phyloP scores from a whole-genome alignment of 2,797 vertebrate genomes.

The Pangasius mekongensis region DNA sequence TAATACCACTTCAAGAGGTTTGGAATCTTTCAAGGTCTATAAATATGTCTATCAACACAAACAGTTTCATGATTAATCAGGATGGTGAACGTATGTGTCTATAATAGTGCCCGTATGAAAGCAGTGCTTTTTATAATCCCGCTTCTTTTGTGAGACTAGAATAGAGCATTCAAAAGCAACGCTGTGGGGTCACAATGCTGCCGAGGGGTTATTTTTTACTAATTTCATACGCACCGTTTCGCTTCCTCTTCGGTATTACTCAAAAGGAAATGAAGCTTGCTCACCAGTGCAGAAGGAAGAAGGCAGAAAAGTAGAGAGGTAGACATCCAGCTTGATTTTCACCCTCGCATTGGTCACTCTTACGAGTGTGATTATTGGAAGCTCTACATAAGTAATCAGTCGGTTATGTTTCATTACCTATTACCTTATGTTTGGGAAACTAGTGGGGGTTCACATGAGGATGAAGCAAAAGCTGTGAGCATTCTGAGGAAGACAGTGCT shows the following conservation, averaged over 20 bases:
- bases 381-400: background rate
- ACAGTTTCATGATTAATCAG: background rate
- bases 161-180: background rate
- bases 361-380: background rate
- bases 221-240: slow-evolving; percentile 60
- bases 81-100: background rate
- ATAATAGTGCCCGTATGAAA: background rate
- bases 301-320: slow-evolving; percentile 40
- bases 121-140: background rate
- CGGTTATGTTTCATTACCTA: background rate
- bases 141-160: background rate
- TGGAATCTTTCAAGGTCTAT: background rate
- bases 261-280: slow-evolving; percentile 68
- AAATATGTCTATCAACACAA: background rate
- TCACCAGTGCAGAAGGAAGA: slow-evolving; percentile 40
- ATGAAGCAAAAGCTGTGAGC: background rate
- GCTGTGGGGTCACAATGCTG: slow-evolving; percentile 40
- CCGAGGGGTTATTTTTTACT: slow-evolving; percentile 48
- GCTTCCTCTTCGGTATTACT: slow-evolving; percentile 63
- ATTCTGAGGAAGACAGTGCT: background rate
- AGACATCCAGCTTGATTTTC: background rate
- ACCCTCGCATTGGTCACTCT: background rate
- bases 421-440: background rate
- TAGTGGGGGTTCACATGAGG: background rate
- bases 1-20: background rate